Conservation (phyloP, 2,888 invertebrate genomes). For the Halocaridina rubra region DNA sequence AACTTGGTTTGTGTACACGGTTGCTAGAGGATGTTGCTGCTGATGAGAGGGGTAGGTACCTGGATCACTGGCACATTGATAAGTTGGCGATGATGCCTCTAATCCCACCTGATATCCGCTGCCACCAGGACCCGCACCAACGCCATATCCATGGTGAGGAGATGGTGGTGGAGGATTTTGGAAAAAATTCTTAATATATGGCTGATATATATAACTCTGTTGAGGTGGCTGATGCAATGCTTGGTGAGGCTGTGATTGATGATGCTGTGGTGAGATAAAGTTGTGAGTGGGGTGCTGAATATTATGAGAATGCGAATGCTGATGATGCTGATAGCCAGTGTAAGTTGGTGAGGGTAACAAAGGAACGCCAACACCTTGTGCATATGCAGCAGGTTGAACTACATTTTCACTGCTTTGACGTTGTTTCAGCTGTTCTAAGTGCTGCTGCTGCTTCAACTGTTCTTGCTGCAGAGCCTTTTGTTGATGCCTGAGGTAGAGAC, state of each 20-base stretch:
- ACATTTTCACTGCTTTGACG: conserved; percentile 53
- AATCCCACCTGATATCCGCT: conserved; percentile 24
- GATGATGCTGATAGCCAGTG: conserved; percentile 42
- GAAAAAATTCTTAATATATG: conserved; percentile 44
- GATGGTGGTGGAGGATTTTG: conserved; percentile 56
- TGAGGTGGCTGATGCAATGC: conserved; percentile 29
- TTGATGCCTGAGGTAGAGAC: conserved; percentile 60
- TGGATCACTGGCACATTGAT: conserved; percentile 55
- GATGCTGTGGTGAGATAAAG: conserved; percentile 21
- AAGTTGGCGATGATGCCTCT: conserved; percentile 37
- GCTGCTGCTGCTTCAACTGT: conserved; percentile 54
- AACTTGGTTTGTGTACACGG: conserved; percentile 77
- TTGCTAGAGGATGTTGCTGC: conserved; percentile 76
- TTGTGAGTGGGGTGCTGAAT: conserved; percentile 9
- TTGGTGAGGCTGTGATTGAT: conserved; percentile 28
- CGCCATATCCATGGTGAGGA: conserved; percentile 52
- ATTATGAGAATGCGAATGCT: conserved; percentile 4
- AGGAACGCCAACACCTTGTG: conserved; percentile 61
- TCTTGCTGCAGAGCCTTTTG: conserved; percentile 57
- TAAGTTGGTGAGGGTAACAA: conserved; percentile 54
- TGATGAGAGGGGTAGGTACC: conserved; percentile 42
- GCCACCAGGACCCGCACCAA: conserved; percentile 46
- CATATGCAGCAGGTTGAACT: conserved; percentile 61
- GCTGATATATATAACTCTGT: conserved; percentile 42
- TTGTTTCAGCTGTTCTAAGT: conserved; percentile 42